phyloP scores from a whole-genome alignment of 1,140 invertebrate genomes.

The Orius insidiosus region DNA sequence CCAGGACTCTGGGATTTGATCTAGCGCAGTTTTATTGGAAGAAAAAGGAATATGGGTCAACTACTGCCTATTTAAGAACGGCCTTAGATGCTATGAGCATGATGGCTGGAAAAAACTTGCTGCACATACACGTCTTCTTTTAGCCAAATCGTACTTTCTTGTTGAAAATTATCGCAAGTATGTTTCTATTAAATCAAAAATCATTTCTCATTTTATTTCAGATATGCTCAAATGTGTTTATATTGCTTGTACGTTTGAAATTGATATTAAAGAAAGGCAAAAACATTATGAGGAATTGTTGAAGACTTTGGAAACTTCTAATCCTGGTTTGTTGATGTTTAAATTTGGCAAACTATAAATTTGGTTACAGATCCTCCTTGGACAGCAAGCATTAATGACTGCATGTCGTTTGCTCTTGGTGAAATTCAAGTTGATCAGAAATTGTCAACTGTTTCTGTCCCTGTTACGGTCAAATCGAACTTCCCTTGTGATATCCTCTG shows the following conservation, averaged over 20 bases:
- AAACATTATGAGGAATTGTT: conserved; percentile 28
- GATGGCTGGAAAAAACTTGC: conserved; percentile 73
- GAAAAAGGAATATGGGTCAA: conserved; percentile 69
- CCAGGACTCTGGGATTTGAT: conserved; percentile 72
- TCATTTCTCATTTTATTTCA: no score
- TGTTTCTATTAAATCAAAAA: conserved; percentile 36
- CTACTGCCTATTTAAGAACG: conserved; percentile 73
- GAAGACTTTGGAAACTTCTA: conserved; percentile 11
- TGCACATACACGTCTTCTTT: conserved; percentile 59
- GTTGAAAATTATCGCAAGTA: conserved; percentile 52
- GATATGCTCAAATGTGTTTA: conserved; percentile 43
- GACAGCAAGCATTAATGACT: conserved; percentile 14
- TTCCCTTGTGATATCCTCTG: conserved; percentile 1
- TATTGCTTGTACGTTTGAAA: conserved; percentile 53
- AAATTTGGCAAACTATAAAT: not conserved
- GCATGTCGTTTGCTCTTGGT: conserved; percentile 13
- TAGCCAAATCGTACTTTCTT: conserved; percentile 77
- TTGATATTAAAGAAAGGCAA: conserved; percentile 30
- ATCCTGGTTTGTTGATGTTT: conserved; percentile 13
- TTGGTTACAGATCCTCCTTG: conserved; percentile 16
- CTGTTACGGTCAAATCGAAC: conserved; percentile 1
- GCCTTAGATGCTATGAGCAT: conserved; percentile 67
- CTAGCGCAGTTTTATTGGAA: conserved; percentile 79
- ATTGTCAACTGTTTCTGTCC: conserved; percentile 9
- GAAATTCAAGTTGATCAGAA: conserved; percentile 13